A percentile compares a stretch with the other conserved stretches of the same genome.
phyloP scores from a whole-genome alignment of 2,888 invertebrate genomes.

The Limnephilus lunatus region DNA sequence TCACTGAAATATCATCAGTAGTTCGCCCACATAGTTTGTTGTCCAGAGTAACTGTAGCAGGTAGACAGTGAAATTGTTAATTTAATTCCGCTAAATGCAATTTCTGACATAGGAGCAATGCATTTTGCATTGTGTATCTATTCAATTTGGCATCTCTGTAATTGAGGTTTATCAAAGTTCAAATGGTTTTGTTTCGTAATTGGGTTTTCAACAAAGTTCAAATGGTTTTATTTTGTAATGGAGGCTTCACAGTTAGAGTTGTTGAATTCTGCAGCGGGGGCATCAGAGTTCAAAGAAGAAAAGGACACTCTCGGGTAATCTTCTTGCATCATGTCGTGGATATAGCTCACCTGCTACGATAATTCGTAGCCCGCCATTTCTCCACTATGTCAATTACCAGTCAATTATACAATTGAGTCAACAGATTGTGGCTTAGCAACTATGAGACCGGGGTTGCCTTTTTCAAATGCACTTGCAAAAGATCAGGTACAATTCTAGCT shows the following conservation, averaged over 20 bases:
- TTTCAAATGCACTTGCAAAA: no score
- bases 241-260: background rate
- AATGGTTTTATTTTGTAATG: background rate
- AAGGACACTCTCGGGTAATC: background rate
- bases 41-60: background rate
- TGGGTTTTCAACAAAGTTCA: no score
- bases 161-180: background rate
- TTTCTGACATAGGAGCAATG: background rate
- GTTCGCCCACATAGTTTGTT: background rate
- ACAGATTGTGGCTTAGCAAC: background rate
- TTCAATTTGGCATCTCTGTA: background rate
- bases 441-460: no score
- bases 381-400: background rate
- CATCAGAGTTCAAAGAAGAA: background rate
- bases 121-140: background rate
- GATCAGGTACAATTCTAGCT: no score
- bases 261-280: background rate
- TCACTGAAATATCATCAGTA: background rate
- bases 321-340: background rate
- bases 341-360: background rate
- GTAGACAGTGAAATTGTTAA: background rate
- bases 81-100: background rate
- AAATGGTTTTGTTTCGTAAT: background rate
- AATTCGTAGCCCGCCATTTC: background rate
- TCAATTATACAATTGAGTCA: background rate